phyloP scores from a whole-genome alignment of 2,113 vertebrate genomes.

The Oxyura jamaicensis region DNA sequence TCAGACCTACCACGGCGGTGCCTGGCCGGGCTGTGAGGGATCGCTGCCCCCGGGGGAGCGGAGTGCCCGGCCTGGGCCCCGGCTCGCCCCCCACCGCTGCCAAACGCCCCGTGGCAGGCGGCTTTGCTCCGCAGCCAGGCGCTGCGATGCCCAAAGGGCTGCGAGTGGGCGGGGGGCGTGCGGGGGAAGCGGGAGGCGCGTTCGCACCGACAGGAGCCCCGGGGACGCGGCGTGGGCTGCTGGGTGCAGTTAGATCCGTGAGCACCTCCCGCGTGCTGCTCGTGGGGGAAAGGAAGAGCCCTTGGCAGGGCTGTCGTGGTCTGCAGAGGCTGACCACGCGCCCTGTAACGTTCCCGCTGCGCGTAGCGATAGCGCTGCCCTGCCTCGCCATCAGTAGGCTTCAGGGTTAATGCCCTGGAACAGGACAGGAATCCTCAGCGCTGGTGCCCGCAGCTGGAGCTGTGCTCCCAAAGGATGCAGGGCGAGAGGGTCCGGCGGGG shows the following conservation, averaged over 20 bases:
- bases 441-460: not conserved
- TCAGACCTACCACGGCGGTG: not conserved
- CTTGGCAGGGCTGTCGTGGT: not conserved
- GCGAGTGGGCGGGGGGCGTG: too few species aligned
- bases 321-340: not conserved
- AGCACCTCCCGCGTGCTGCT: not conserved
- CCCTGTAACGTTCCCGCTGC: not conserved
- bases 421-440: not conserved
- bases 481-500: not conserved
- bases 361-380: rapidly evolving
- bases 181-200: too few species aligned
- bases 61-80: too few species aligned
- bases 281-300: not conserved
- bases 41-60: not conserved
- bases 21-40: not conserved
- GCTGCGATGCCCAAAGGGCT: rapidly evolving
- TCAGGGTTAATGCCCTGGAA: not conserved
- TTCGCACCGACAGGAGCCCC: not conserved
- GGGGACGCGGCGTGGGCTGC: rapidly evolving
- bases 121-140: not conserved
- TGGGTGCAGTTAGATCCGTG: not conserved
- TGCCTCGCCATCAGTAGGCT: not conserved
- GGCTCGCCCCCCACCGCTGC: not conserved
- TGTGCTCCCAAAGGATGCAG: not conserved
- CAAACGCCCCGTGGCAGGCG: rapidly evolving